Conservation (phyloP, 2,888 invertebrate genomes). For the Sialis fuliginosa region DNA sequence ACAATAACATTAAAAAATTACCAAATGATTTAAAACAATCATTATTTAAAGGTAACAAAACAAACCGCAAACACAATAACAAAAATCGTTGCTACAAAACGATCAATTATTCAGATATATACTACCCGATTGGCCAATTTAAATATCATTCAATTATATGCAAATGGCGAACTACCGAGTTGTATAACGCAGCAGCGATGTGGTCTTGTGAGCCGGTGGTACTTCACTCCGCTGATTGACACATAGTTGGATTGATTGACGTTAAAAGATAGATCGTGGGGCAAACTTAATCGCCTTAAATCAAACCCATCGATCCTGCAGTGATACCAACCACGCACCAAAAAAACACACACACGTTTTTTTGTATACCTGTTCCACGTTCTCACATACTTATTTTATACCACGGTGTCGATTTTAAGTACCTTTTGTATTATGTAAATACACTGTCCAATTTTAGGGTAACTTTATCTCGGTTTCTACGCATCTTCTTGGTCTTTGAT, state of each 20-base stretch:
- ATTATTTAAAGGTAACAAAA: no score
- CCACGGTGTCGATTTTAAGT: slow-evolving; percentile 4
- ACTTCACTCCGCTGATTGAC: slow-evolving; percentile 3
- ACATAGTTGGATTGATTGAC: slow-evolving; percentile 5
- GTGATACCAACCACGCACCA: not conserved
- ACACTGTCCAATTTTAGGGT: no score
- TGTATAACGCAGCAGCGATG: no score
- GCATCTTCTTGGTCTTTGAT: no score
- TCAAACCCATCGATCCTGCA: slow-evolving; percentile 1
- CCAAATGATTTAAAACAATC: no score
- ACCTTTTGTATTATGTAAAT: not conserved
- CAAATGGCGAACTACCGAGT: not conserved
- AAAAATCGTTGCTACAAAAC: no score
- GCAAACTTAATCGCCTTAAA: slow-evolving; percentile 4
- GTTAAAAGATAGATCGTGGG: slow-evolving; percentile 5
- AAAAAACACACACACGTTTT: not conserved
- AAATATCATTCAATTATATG: not conserved
- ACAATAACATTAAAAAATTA: no score
- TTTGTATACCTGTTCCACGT: not conserved
- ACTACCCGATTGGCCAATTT: not conserved
- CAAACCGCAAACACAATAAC: no score
- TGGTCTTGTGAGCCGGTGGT: no score
- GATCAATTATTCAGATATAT: no score
- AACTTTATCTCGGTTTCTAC: no score
- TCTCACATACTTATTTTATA: not conserved